Percentiles rank a stretch among this genome's conserved stretches.
phyloP scores from a whole-genome alignment of 1,140 invertebrate genomes.

The Pseudomyrmex dendroicus region DNA sequence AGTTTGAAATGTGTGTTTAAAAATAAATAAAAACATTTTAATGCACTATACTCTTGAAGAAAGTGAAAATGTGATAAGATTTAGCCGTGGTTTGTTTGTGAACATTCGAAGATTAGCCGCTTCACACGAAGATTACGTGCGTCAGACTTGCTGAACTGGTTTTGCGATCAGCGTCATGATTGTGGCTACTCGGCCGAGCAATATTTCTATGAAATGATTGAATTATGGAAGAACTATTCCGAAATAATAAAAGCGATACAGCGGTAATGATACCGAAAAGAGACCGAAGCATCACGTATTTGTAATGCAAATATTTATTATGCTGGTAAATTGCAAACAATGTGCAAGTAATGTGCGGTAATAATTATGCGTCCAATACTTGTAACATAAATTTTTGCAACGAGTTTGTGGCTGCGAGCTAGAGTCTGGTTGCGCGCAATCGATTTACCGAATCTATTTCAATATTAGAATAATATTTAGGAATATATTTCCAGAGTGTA shows the following conservation, averaged over 20 bases:
- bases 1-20: no score
- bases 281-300: background rate
- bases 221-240: conserved; percentile 5
- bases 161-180: conserved; percentile 50
- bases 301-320: background rate
- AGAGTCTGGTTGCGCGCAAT: conserved; percentile 10
- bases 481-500: conserved; percentile 36
- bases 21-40: conserved; percentile 1
- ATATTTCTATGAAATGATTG: conserved; percentile 47
- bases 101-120: background rate
- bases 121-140: conserved; percentile 1
- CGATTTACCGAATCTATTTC: conserved; percentile 29
- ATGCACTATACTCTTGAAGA: background rate
- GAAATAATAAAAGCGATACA: background rate
- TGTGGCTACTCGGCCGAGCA: conserved; percentile 40
- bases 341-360: conserved; percentile 12
- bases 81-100: conserved; percentile 15
- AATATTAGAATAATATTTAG: conserved; percentile 70
- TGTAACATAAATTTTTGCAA: conserved; percentile 44
- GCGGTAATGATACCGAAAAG: background rate
- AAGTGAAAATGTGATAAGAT: conserved; percentile 9
- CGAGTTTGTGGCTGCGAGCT: conserved; percentile 18
- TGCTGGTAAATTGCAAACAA: conserved; percentile 10
- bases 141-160: conserved; percentile 44
- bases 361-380: conserved; percentile 32